These are phyloP conservation scores for Tenualosa thibaudeaui DNA, from an alignment of 2,797 vertebrate genomes.

Conservation along the genomic window DNA sequence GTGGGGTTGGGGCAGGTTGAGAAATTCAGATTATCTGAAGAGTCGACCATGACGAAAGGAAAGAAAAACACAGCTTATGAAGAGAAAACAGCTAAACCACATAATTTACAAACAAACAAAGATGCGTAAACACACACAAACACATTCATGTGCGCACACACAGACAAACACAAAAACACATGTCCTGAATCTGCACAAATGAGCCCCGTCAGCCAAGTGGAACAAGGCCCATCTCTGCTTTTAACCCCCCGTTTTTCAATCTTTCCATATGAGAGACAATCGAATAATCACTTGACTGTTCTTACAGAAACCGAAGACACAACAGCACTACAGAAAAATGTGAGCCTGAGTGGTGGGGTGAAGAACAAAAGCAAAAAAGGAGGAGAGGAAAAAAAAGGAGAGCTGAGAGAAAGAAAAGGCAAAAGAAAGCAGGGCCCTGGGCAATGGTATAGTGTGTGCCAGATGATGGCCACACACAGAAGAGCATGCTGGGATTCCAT, in stretches of 20 bases:
- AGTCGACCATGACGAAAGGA: background rate
- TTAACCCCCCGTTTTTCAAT: constrained; percentile 2
- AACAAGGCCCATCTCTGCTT: background rate
- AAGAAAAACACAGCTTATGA: background rate
- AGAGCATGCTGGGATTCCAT: constrained; percentile 16
- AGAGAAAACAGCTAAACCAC: background rate
- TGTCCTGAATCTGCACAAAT: constrained; percentile 5
- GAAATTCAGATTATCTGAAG: background rate
- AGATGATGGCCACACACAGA: background rate
- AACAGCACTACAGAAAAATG: constrained; percentile 1
- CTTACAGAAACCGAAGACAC: constrained; percentile 8
- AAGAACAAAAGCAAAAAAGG: background rate
- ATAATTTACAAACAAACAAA: background rate
- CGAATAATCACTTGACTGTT: background rate
- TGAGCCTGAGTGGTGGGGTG: background rate
- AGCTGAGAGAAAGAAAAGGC: background rate
- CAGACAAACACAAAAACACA: constrained; percentile 7
- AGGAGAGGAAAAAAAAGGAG: background rate
- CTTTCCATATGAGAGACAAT: background rate
- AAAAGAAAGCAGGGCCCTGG: background rate
- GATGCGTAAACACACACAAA: background rate
- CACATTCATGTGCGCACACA: background rate
- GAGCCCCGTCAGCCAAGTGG: background rate
- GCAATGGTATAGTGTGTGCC: background rate
- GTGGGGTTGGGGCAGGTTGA: background rate